These are phyloP conservation scores for Plebejus argus DNA, from an alignment of 2,888 invertebrate genomes.

Conservation along the genomic window DNA sequence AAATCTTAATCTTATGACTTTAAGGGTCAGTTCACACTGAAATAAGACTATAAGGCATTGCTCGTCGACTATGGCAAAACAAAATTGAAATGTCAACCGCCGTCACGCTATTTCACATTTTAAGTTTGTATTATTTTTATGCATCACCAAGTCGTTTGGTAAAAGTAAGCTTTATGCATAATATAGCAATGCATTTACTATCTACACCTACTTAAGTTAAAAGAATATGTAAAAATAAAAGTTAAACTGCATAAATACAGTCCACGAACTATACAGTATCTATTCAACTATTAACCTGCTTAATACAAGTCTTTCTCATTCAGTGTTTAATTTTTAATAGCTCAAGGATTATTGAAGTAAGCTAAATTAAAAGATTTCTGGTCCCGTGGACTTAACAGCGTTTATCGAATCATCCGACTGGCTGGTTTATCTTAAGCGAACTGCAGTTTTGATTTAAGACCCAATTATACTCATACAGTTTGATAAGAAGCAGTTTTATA, in stretches of 20 bases:
- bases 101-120: too few relatives aligned
- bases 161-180: too few relatives aligned
- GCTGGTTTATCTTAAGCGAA: not conserved
- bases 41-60: too few relatives aligned
- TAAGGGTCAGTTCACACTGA: not conserved
- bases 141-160: too few relatives aligned
- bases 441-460: not conserved
- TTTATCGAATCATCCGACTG: not conserved
- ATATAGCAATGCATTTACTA: too few relatives aligned
- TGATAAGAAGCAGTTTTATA: not conserved
- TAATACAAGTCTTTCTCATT: not conserved
- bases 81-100: too few relatives aligned
- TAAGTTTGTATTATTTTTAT: too few relatives aligned
- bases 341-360: not conserved
- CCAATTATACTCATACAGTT: not conserved
- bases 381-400: not conserved
- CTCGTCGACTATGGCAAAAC: too few relatives aligned
- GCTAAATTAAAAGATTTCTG: slow-evolving; percentile 7
- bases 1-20: not conserved
- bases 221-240: too few relatives aligned
- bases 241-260: not conserved
- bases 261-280: not conserved
- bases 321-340: slow-evolving; percentile 7
- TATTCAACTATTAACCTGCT: not conserved
- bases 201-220: too few relatives aligned